Evolutionary conservation across 92 coral and sea anemone genomes (phyloP).

Genomic region (Bergia sp.): DNA sequence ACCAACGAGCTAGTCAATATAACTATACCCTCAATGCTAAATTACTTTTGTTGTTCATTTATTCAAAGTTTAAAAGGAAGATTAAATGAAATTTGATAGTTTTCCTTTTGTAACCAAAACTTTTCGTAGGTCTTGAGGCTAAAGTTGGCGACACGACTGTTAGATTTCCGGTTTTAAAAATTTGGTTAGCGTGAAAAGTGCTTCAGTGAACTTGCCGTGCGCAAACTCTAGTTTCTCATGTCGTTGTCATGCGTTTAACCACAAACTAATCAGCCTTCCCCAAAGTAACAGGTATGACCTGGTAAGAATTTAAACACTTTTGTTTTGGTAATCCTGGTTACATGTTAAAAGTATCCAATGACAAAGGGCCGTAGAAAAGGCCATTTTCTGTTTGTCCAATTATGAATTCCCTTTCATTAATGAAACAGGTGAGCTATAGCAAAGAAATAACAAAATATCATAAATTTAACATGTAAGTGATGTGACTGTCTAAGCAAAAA

Average conservation of each 20-base stretch:
- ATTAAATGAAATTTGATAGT: neutral
- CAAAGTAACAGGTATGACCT: slow-evolving; percentile 51
- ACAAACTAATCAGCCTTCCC: slow-evolving; percentile 27
- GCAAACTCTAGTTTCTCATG: neutral
- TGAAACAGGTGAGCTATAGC: slow-evolving; percentile 82
- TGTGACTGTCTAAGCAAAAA: slow-evolving; percentile 57
- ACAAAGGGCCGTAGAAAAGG: slow-evolving; percentile 50
- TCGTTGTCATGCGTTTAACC: slow-evolving; percentile 12
- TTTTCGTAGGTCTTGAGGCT: neutral
- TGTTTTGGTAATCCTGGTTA: slow-evolving; percentile 25
- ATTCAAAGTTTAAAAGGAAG: slow-evolving; percentile 11
- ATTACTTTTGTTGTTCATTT: slow-evolving; percentile 10
- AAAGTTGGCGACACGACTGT: neutral
- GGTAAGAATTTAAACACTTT: slow-evolving; percentile 40
- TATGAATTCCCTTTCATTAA: slow-evolving; percentile 51
- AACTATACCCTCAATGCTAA: neutral
- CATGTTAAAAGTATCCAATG: slow-evolving; percentile 65
- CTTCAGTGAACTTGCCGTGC: neutral
- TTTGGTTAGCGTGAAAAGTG: neutral
- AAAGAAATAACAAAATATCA: slow-evolving; percentile 58
- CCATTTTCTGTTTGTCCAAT: slow-evolving; percentile 79
- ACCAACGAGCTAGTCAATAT: slow-evolving; percentile 6
- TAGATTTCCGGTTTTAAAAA: neutral
- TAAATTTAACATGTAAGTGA: slow-evolving; percentile 81
- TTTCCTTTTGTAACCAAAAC: neutral